Conservation (phyloP, 2,888 invertebrate genomes). For the Alsophila aescularia region DNA sequence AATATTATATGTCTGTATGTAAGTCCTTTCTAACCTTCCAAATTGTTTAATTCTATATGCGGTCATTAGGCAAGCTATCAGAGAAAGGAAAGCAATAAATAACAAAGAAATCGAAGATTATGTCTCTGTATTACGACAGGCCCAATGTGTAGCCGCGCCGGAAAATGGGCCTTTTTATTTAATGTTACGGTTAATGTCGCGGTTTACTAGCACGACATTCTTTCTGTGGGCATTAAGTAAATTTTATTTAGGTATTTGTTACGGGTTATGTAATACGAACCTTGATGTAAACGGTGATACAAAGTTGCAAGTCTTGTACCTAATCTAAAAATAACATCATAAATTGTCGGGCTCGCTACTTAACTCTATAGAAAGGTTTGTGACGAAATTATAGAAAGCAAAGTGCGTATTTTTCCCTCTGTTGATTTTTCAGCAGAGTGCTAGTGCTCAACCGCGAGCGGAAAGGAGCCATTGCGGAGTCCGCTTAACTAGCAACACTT, state of each 20-base stretch:
- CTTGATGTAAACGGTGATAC: too few species aligned
- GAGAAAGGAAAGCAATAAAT: conserved; percentile 25
- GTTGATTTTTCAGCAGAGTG: too few species aligned
- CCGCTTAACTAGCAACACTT: too few species aligned
- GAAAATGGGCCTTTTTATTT: conserved; percentile 26
- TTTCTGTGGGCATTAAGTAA: conserved; percentile 14
- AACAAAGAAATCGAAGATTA: conserved; percentile 30
- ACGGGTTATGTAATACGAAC: too few species aligned
- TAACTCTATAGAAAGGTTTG: too few species aligned
- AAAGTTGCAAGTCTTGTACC: too few species aligned
- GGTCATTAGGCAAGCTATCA: conserved; percentile 24
- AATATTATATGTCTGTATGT: not conserved
- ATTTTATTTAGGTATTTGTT: conserved; percentile 21
- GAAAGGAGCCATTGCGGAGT: too few species aligned
- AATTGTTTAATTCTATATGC: conserved; percentile 17
- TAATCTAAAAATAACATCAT: too few species aligned
- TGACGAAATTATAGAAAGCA: too few species aligned
- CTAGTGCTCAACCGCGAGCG: too few species aligned
- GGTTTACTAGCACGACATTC: conserved; percentile 29
- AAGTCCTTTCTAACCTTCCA: not conserved
- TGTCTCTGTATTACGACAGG: conserved; percentile 26
- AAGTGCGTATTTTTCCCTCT: too few species aligned
- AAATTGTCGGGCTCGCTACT: too few species aligned
- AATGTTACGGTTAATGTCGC: conserved; percentile 27
- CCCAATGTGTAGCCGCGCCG: conserved; percentile 26